Evolutionary conservation across 1,140 invertebrate genomes (phyloP), one percentile per base, ranked within the genome.

Genomic region (Trinorchestia longiramus): DNA sequence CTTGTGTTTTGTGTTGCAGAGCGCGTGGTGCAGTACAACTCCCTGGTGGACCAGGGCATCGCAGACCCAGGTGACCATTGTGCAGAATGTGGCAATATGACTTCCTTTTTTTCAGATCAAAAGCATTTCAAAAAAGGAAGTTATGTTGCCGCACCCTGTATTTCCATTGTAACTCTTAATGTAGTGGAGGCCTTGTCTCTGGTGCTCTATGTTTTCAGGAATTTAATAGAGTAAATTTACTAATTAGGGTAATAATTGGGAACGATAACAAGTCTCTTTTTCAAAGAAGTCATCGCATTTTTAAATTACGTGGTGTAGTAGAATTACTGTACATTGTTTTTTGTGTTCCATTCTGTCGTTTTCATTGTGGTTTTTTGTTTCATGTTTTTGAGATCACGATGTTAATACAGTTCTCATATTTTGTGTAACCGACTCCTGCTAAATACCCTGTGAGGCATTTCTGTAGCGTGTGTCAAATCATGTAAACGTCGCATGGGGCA

Each of bases 31-130:
- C 88, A 90, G 41, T 90, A 90, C 88, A 90, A 90, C 88, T 90
- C 88, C 11, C 41, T 90, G 88, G 88, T 90, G 88, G 88, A 90
- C 88, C 88, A 90, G 88, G 88, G 88, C 88, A 90, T 90, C 41
- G 43, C 41, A 8, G 88, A 90, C 28, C 88, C 88, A 43, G 88
- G 88, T 90, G 88, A 90, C n/a, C n/a, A 42, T 42, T 87, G 6
- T 53, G 19, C 19, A 19, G 8, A 53, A 53, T 53, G 47, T 19
- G n/a, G n/a, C n/a, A n/a, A n/a, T n/a, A n/a, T n/a, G n/a, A n/a
- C n/a, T n/a, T n/a, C n/a, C n/a, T n/a, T n/a, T n/a, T n/a, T n/a
- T n/a, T n/a, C n/a, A n/a, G n/a, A n/a, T n/a, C n/a, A n/a, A n/a
- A n/a, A n/a, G n/a, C n/a, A n/a, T n/a, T n/a, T n/a, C n/a, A n/a